These are phyloP conservation scores for Theonella swinhoei DNA, from an alignment of 37 sponge, comb jelly and placozoan genomes.

Conservation along the genomic window DNA sequence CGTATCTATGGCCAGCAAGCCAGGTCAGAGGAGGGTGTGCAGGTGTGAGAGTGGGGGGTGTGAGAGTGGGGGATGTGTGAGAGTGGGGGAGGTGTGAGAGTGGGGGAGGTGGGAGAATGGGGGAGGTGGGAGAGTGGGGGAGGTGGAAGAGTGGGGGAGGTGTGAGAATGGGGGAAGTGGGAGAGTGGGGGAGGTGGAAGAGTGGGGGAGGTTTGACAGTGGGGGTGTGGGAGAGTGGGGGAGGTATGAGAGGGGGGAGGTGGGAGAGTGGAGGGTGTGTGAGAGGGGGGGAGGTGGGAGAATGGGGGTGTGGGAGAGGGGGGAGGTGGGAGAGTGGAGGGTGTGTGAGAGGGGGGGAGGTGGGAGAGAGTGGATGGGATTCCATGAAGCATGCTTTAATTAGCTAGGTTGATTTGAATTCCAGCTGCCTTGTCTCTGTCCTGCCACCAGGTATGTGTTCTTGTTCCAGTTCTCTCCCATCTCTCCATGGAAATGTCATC, in stretches of 20 bases:
- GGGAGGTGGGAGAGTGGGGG: not conserved
- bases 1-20: constrained; percentile 85
- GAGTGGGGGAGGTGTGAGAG: not conserved
- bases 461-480: constrained; percentile 74
- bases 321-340: no score
- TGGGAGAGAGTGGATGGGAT: no score
- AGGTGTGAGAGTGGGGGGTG: not conserved
- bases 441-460: constrained; percentile 79
- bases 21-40: constrained; percentile 53
- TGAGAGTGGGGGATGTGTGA: not conserved
- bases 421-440: not conserved
- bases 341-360: no score
- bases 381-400: no score
- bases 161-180: not conserved
- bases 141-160: not conserved
- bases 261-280: no score
- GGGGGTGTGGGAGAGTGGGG: no score
- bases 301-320: no score
- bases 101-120: not conserved
- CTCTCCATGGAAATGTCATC: constrained; percentile 74
- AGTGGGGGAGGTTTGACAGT: no score
- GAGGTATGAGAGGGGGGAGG: no score
- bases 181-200: no score
- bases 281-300: no score
- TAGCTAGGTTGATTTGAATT: no score